phyloP scores from a whole-genome alignment of 2,888 invertebrate species.

The Drymonia ruficornis region DNA sequence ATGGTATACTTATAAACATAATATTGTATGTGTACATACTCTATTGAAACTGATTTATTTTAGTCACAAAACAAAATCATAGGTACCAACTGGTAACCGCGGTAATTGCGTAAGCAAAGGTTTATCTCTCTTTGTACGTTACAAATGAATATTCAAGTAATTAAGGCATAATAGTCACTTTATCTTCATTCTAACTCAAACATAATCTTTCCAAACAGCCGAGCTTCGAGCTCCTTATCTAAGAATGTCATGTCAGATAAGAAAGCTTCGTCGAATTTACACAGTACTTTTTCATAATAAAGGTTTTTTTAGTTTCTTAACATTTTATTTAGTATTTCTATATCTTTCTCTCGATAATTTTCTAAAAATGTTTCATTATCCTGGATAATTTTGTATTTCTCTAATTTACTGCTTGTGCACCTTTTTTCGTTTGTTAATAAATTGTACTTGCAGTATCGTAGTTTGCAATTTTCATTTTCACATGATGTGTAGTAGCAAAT shows the following conservation, averaged over 20 bases:
- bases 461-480: conserved; percentile 42
- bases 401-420: conserved; percentile 40
- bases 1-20: neutral
- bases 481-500: conserved; percentile 59
- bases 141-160: neutral
- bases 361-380: conserved; percentile 32
- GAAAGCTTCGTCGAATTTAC: conserved; percentile 15
- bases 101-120: neutral
- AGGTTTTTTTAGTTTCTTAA: conserved; percentile 33
- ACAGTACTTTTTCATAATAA: conserved; percentile 2
- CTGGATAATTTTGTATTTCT: conserved; percentile 12
- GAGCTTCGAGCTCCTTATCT: conserved; percentile 27
- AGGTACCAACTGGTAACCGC: neutral
- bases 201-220: conserved; percentile 15
- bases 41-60: neutral
- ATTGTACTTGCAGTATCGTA: conserved; percentile 55
- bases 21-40: neutral
- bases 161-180: neutral
- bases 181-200: conserved; percentile 15
- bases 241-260: conserved; percentile 30
- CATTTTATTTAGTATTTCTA: conserved; percentile 46
- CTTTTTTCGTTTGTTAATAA: conserved; percentile 50
- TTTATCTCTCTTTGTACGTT: neutral
- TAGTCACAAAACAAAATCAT: neutral
- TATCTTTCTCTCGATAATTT: conserved; percentile 48